Percentiles rank a stretch among this genome's conserved stretches.
Evolutionary conservation across 2,797 vertebrate genomes (phyloP).

Genomic region (Morelia viridis): DNA sequence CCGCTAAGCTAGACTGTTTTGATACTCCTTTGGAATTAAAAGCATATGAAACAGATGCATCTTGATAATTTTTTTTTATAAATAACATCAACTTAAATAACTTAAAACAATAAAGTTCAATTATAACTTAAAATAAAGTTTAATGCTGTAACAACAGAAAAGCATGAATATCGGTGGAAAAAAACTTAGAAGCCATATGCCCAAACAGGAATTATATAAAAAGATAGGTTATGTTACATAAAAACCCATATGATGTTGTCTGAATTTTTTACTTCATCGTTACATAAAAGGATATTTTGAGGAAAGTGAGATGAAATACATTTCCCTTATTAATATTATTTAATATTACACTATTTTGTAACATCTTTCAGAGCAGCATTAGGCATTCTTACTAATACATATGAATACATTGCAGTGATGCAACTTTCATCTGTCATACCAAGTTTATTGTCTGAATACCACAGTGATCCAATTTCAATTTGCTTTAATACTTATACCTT

Average conservation of each 20-base stretch:
- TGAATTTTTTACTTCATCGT: constrained; percentile 73
- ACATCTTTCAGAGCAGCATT: constrained; percentile 74
- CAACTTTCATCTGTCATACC: constrained; percentile 66
- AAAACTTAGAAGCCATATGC: constrained; percentile 72
- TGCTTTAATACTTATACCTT: constrained; percentile 64
- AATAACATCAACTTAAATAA: constrained; percentile 87
- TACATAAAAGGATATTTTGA: constrained; percentile 77
- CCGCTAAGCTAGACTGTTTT: constrained; percentile 68
- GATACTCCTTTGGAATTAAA: constrained; percentile 79
- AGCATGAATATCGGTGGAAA: constrained; percentile 76
- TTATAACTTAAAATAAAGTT: constrained; percentile 81
- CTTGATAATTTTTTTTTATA: constrained; percentile 81
- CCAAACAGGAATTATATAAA: constrained; percentile 77
- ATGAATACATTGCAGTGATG: constrained; percentile 65
- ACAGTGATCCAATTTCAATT: constrained; percentile 61
- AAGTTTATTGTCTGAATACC: constrained; percentile 70
- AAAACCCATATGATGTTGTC: constrained; percentile 73
- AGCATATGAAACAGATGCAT: constrained; percentile 80
- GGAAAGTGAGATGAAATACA: constrained; percentile 77
- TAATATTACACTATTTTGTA: constrained; percentile 75
- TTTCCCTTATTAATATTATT: constrained; percentile 69
- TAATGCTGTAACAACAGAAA: constrained; percentile 79
- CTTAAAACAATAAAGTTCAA: constrained; percentile 82
- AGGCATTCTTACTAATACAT: constrained; percentile 69
- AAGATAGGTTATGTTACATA: constrained; percentile 77